Evolutionary conservation across 92 coral and sea anemone species (phyloP), one percentile per base, ranked within the genome.

Genomic region (Heteractis magnifica): DNA sequence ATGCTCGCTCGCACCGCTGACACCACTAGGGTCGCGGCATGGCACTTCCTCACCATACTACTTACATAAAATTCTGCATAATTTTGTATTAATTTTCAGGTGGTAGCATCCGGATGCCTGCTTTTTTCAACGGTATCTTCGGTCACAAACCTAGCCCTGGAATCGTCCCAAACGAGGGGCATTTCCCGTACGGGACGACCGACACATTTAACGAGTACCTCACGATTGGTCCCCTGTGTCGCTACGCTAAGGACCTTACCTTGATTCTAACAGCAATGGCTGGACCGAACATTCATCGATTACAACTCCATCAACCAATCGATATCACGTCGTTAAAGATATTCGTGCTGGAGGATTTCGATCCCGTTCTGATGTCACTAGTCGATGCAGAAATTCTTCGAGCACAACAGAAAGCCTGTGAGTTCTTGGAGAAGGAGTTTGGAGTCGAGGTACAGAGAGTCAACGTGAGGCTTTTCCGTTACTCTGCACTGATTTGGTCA

Each of bases 81-180:
- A 34, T 34, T 34, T 34, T 34, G 44, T 34, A 34, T 34, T 34
- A 34, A 34, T 71, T 20, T 50, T 74, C 71, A 93, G 97, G 97
- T 6, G 97, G 97, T 48, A 93, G 97, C 52, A 87, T 93, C 3
- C 91, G 97, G 0, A 91, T 93, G 91, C 97, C 97, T 6, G 97
- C 97, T 13, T 93, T 93, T 80, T 93, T 91, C 79, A 93, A 93
- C 65, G 97, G 97, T 71, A 93, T 93, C 62, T 91, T 84, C 78
- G 97, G 91, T 41, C 97, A 93, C 86, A 93, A 93, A 65, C 94
- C 97, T 12, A 93, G 97, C 65, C 97, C 97, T 8, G 86, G 90
- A n/a, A 60, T 93, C 48, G 88, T 91, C 55, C 94, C 97, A 23
- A 93, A 92, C 73, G 83, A 82, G 10, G 97, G 97, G 4, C 97